Conservation (phyloP, 2,113 vertebrate genomes). For the Sinocyclocheilus rhinocerous region DNA sequence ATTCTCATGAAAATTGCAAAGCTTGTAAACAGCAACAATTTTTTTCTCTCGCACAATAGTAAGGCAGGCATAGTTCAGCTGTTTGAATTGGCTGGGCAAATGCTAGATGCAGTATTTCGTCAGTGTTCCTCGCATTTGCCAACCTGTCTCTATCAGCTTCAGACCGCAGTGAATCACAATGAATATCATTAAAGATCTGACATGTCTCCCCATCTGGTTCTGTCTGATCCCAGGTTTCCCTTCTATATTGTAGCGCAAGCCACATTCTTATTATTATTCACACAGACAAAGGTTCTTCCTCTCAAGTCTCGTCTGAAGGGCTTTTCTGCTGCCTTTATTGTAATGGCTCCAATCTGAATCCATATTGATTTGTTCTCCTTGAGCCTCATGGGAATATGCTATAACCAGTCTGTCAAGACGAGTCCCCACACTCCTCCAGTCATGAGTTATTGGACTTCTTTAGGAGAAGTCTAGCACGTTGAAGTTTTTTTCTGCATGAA, state of each 20-base stretch:
- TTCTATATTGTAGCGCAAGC: constrained; percentile 35
- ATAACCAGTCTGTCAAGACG: constrained; percentile 35
- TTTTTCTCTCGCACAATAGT: neutral
- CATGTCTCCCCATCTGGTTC: constrained; percentile 33
- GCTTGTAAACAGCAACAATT: neutral
- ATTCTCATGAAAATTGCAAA: neutral
- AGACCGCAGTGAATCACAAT: constrained; percentile 35
- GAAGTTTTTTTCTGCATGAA: neutral
- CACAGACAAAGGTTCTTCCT: neutral
- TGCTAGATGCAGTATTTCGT: neutral
- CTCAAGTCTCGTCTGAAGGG: neutral
- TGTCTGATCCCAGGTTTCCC: constrained; percentile 35
- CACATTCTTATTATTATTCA: constrained; percentile 45
- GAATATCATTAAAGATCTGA: constrained; percentile 49
- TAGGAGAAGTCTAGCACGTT: neutral
- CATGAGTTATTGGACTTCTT: constrained; percentile 22
- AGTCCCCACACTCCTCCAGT: constrained; percentile 27
- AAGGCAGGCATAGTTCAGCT: neutral
- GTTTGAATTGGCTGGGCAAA: neutral
- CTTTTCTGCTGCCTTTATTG: constrained; percentile 15
- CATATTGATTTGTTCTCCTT: constrained; percentile 44
- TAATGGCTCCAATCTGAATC: neutral
- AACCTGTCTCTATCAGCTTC: constrained; percentile 26
- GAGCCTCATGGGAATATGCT: neutral
- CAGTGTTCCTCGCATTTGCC: neutral